Percentiles rank a stretch among this genome's conserved stretches.
Evolutionary conservation across 2,888 invertebrate species (phyloP).

Genomic region (Drosophila macrospina): DNA sequence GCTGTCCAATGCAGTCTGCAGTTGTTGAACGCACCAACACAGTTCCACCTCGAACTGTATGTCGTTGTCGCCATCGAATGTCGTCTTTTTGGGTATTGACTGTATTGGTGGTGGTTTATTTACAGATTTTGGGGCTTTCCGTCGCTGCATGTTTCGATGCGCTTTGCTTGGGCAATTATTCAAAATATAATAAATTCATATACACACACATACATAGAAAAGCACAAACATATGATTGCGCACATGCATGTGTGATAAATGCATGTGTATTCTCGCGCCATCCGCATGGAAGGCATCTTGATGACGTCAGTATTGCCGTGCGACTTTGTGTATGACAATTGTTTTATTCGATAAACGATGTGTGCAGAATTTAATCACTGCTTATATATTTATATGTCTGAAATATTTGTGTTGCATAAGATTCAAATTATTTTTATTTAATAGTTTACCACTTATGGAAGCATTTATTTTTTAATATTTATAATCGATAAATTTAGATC

Average conservation of each 20-base stretch:
- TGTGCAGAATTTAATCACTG: too few relatives aligned
- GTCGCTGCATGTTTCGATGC: conserved; percentile 70
- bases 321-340: background rate
- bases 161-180: conserved; percentile 26
- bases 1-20: conserved; percentile 87
- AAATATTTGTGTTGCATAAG: too few relatives aligned
- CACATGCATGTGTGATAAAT: background rate
- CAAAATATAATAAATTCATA: conserved; percentile 24
- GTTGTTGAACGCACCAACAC: conserved; percentile 92
- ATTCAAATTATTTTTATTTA: too few relatives aligned
- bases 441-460: too few relatives aligned
- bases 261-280: conserved; percentile 2
- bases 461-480: too few relatives aligned
- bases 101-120: conserved; percentile 73
- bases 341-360: background rate
- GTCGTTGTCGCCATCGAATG: conserved; percentile 63
- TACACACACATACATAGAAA: background rate
- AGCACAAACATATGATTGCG: conserved; percentile 23
- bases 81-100: conserved; percentile 40
- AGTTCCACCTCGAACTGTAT: conserved; percentile 90
- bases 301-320: conserved; percentile 2
- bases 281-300: conserved; percentile 7
- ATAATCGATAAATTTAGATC: too few relatives aligned
- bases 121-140: conserved; percentile 70
- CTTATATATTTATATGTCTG: background rate